phyloP scores from a whole-genome alignment of 2,113 vertebrate species.

The Sterna hirundo region DNA sequence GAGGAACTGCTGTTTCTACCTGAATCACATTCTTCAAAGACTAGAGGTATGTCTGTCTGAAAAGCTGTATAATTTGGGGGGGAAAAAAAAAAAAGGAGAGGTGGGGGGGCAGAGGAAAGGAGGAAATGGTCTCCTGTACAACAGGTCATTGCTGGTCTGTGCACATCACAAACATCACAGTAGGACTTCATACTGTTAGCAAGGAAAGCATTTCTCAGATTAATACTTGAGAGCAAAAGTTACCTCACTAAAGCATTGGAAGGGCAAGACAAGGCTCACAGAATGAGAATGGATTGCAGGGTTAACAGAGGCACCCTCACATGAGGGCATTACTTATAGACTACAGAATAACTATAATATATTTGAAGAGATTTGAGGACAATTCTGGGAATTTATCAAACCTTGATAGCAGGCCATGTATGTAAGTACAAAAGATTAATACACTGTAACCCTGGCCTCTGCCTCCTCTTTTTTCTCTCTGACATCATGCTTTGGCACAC shows the following conservation, averaged over 20 bases:
- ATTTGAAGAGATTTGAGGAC: background rate
- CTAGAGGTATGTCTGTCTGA: background rate
- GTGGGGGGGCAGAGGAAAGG: too few relatives aligned
- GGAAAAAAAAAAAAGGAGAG: too few relatives aligned
- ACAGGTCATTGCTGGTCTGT: background rate
- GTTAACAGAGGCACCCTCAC: background rate
- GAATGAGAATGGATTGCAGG: background rate
- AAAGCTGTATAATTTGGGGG: background rate
- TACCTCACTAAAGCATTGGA: background rate
- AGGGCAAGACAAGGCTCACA: background rate
- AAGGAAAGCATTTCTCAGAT: slow-evolving; percentile 2
- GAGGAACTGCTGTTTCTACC: background rate
- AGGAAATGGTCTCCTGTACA: background rate
- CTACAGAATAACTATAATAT: background rate
- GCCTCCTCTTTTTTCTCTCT: background rate
- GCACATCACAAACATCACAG: background rate
- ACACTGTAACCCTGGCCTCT: background rate
- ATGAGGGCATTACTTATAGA: background rate
- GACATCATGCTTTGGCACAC: background rate
- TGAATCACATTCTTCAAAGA: background rate
- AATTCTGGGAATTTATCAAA: background rate
- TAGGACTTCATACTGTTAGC: background rate
- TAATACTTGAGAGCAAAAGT: slow-evolving; percentile 9
- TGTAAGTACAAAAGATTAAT: background rate
- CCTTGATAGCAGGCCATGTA: background rate